A percentile compares a stretch with the other conserved stretches of the same genome.
phyloP scores from a whole-genome alignment of 2,113 vertebrate genomes.

The Genyomyrus donnyi region DNA sequence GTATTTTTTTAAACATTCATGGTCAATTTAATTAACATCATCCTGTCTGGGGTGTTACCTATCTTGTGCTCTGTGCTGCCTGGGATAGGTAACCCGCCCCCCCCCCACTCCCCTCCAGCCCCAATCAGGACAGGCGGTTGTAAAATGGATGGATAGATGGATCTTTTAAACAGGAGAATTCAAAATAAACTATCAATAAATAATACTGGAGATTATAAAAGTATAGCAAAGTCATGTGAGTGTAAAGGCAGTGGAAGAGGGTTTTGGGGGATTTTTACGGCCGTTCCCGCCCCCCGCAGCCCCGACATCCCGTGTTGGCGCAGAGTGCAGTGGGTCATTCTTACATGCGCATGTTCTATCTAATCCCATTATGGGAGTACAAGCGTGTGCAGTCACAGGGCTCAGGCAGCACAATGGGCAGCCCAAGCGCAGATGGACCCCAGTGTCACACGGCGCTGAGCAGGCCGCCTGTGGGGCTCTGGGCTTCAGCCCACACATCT shows the following conservation, averaged over 20 bases:
- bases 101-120: too few species aligned
- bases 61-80: background rate
- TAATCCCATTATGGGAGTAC: slow-evolving; percentile 36
- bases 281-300: background rate
- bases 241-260: background rate
- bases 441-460: background rate
- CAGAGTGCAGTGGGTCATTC: slow-evolving; percentile 13
- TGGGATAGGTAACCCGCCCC: background rate
- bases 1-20: background rate
- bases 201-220: background rate
- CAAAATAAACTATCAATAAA: background rate
- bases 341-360: slow-evolving; percentile 27
- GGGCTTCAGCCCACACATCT: background rate
- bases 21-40: background rate
- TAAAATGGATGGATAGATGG: background rate
- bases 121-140: background rate
- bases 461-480: background rate
- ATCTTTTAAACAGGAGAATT: background rate
- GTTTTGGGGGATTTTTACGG: background rate
- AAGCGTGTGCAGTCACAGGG: slow-evolving; percentile 30
- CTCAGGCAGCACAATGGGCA: slow-evolving; percentile 30
- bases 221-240: background rate
- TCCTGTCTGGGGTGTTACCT: background rate
- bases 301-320: background rate
- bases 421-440: slow-evolving; percentile 18